phyloP scores from a whole-genome alignment of 2,797 vertebrate genomes.

The Mormyrops attenuatus region DNA sequence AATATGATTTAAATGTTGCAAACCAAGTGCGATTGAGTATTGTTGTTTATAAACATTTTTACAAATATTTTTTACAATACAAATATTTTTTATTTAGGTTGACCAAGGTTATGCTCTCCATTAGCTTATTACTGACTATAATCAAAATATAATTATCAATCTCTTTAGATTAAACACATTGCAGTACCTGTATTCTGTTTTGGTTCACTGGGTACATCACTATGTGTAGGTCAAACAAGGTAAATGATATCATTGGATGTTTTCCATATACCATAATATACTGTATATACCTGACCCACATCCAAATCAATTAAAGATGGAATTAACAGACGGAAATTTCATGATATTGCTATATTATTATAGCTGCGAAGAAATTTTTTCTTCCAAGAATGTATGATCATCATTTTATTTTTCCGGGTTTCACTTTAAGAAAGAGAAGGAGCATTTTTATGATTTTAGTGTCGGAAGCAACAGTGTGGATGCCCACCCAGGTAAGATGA shows the following conservation, averaged over 20 bases:
- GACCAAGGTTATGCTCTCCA: not conserved
- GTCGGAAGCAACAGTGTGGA: not conserved
- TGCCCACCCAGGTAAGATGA: not conserved
- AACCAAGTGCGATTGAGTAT: not conserved
- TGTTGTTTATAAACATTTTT: too few relatives aligned
- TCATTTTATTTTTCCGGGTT: not conserved
- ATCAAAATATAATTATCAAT: not conserved
- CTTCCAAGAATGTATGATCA: not conserved
- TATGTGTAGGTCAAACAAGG: not conserved
- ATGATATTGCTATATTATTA: not conserved
- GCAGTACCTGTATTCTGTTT: not conserved
- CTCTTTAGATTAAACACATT: not conserved
- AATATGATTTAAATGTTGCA: conserved; percentile 1
- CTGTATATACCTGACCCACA: not conserved
- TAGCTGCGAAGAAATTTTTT: not conserved
- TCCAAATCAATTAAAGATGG: not conserved
- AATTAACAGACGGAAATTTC: not conserved
- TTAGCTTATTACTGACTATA: not conserved
- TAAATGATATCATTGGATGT: not conserved
- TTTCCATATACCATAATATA: not conserved
- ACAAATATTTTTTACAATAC: too few relatives aligned
- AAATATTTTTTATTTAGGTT: not conserved
- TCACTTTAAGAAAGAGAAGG: not conserved
- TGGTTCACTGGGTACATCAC: not conserved
- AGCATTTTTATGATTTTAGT: not conserved